Conservation (phyloP, 1,140 invertebrate genomes). For the Megalopta genalis region DNA sequence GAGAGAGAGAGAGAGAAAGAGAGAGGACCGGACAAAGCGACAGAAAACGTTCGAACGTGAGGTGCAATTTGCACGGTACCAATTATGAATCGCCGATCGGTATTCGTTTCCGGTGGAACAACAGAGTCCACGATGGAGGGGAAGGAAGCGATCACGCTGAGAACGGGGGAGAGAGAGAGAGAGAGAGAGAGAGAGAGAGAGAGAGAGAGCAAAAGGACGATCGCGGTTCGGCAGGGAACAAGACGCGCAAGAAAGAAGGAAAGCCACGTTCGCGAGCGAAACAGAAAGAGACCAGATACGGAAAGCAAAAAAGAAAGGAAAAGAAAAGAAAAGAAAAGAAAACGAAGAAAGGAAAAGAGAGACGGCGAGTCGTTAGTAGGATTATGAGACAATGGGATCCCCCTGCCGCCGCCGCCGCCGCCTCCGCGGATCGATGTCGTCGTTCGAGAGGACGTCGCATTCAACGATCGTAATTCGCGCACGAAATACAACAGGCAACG, state of each 20-base stretch:
- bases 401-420: not conserved
- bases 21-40: too few relatives aligned
- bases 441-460: not conserved
- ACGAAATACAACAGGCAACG: conserved; percentile 28
- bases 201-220: not conserved
- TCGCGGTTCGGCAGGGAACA: not conserved
- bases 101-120: conserved; percentile 3
- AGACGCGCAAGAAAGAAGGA: not conserved
- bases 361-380: conserved; percentile 48
- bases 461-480: conserved; percentile 39
- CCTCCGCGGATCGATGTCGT: conserved; percentile 11
- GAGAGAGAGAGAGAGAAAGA: too few relatives aligned
- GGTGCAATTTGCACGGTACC: conserved; percentile 1
- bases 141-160: not conserved
- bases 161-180: too few relatives aligned
- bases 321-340: not conserved
- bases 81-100: not conserved
- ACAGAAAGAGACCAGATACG: too few relatives aligned
- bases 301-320: too few relatives aligned
- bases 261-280: not conserved
- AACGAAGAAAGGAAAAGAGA: not conserved
- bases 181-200: too few relatives aligned
- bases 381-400: conserved; percentile 51
- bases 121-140: not conserved
- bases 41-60: too few relatives aligned